Base-by-base conservation (phyloP, 2,888 invertebrate species). In the Pheosia tremula region DNA sequence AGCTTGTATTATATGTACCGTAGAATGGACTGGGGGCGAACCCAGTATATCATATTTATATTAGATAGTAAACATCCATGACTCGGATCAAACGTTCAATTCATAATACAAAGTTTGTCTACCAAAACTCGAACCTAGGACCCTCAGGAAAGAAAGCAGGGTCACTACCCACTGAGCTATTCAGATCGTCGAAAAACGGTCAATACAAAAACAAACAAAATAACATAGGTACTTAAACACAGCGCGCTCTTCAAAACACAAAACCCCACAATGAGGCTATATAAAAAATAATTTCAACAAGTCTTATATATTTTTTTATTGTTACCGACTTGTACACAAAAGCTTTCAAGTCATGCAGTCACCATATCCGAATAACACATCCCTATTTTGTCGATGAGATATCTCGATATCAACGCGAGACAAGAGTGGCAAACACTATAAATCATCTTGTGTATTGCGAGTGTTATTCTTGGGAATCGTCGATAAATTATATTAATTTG, bases 381-480 rank as follows among this genome's bases (percentile, higher is more conserved):
- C 76, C 67, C 60, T 73, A 65, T 79, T 73, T 69, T 67, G 78
- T 49, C 71, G 66, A 74, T 79, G 78, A 75, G 78, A 75, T 78
- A 78, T 78, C 75, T 75, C 73, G 75, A 76, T 79, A 79, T 74
- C 72, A 71, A 62, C 39, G 57, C 53, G 59, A 78, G 77, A 81
- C 75, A 74, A 78, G 73, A 68, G 65, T 47, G 63, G 73, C 74
- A 82, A 83, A 84, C 78, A 82, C 73, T 62, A 85, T 85, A 84
- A 85, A 86, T 86, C 85, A 86, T 79, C 75, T 77, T 75, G 74
- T 73, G 74, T 73, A 63, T 67, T 71, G 64, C 62, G 65, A 10
- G 66, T 60, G 64, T 62, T 82, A 80, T 81, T 81, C 74, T 76
- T 61, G 62, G 61, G 62, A 67, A 41, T 66, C 39, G 53, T 76